phyloP scores from a whole-genome alignment of 2,113 vertebrate genomes.

The Dipodomys spectabilis region DNA sequence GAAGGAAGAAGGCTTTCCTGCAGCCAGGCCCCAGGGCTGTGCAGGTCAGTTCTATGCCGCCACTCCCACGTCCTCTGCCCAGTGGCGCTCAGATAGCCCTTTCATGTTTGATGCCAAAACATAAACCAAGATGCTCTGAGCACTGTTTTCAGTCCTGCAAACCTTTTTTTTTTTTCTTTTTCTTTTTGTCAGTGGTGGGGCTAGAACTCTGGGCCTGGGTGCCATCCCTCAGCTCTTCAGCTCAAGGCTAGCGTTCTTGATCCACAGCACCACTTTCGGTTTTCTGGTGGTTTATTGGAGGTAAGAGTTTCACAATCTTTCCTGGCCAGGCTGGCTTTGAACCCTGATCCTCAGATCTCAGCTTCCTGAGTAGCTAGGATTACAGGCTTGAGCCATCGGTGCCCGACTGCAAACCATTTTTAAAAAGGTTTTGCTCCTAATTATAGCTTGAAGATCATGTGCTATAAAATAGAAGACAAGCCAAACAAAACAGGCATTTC shows the following conservation, averaged over 20 bases:
- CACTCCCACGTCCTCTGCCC: neutral
- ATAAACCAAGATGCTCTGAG: neutral
- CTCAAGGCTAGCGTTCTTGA: no score
- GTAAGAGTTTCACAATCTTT: no score
- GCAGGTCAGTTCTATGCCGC: neutral
- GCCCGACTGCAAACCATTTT: neutral
- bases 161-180: neutral
- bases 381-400: no score
- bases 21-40: neutral
- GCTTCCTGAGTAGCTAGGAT: no score
- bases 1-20: neutral
- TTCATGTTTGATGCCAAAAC: neutral
- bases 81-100: neutral
- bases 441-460: constrained; percentile 17
- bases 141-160: constrained; percentile 9
- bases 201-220: no score
- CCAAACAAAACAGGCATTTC: neutral
- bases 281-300: no score
- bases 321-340: no score
- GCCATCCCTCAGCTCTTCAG: no score
- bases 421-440: constrained; percentile 23
- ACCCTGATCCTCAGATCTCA: no score
- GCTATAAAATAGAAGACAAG: neutral
- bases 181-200: no score
- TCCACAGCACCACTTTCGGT: no score